These are phyloP conservation scores for Diacarnus erythraeanus DNA, from an alignment of 37 sponge, comb jelly and placozoan species.

Conservation along the genomic window DNA sequence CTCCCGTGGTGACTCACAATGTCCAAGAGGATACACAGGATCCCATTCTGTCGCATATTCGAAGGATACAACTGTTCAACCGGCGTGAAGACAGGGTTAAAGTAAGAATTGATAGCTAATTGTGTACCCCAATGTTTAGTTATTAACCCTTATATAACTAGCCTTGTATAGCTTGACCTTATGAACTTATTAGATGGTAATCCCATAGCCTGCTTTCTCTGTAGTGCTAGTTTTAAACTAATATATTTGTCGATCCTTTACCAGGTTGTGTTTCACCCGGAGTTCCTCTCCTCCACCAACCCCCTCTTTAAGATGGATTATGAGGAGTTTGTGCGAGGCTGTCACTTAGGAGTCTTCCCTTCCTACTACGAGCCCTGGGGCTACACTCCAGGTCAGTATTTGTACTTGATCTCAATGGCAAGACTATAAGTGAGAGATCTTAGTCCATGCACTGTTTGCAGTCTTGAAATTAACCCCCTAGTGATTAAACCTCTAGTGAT, in stretches of 20 bases:
- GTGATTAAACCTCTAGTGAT: too few relatives aligned
- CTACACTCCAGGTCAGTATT: conserved; percentile 88
- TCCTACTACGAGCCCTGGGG: conserved; percentile 99
- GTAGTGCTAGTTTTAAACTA: too few relatives aligned
- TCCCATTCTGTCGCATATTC: conserved; percentile 80
- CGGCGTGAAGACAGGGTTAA: conserved; percentile 87
- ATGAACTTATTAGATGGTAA: background rate
- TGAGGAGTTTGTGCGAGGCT: conserved; percentile 96
- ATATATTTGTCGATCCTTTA: background rate
- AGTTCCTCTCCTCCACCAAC: conserved; percentile 97
- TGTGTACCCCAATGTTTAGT: background rate
- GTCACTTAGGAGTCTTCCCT: conserved; percentile 99
- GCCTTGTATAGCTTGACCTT: background rate
- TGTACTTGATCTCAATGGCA: too few relatives aligned
- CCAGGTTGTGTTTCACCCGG: conserved; percentile 97
- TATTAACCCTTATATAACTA: background rate
- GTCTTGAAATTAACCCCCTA: too few relatives aligned
- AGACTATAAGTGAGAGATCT: too few relatives aligned
- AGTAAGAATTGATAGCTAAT: conserved; percentile 36
- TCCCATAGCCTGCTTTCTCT: background rate
- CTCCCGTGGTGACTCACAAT: conserved; percentile 97
- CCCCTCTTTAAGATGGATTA: conserved; percentile 97
- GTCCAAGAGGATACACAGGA: conserved; percentile 67
- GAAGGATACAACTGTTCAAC: conserved; percentile 91
- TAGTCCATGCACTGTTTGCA: too few relatives aligned